A percentile compares a stretch with the other conserved stretches of the same genome.
These are phyloP conservation scores for Gadopsis bispinosus DNA, from an alignment of 2,797 vertebrate species.

Conservation along the genomic window DNA sequence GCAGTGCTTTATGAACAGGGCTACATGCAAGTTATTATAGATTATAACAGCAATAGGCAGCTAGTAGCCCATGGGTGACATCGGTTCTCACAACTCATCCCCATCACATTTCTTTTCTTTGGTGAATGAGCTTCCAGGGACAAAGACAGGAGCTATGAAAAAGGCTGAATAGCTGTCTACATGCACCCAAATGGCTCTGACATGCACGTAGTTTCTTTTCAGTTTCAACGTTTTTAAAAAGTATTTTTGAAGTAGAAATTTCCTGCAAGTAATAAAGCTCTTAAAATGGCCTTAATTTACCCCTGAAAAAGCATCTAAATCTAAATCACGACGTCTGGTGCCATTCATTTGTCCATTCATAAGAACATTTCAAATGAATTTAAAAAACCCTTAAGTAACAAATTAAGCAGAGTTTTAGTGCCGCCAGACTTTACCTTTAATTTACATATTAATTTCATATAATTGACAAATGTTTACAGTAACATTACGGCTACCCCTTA, in stretches of 20 bases:
- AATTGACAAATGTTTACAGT: not conserved
- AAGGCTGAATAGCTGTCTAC: slow-evolving; percentile 1
- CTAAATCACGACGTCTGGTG: not conserved
- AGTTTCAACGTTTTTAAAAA: not conserved
- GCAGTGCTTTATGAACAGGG: slow-evolving; percentile 17
- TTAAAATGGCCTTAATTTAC: not conserved
- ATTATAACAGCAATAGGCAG: slow-evolving; percentile 30
- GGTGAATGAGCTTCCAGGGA: slow-evolving; percentile 26
- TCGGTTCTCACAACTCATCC: slow-evolving; percentile 24
- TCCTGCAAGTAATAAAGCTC: not conserved
- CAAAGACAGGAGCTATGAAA: not conserved
- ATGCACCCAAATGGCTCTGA: not conserved
- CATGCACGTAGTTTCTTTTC: not conserved
- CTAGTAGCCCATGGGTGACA: slow-evolving; percentile 11
- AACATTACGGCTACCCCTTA: not conserved
- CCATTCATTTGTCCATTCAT: no score
- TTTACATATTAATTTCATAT: not conserved
- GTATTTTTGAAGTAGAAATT: not conserved
- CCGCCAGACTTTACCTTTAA: not conserved
- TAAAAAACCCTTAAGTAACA: not conserved
- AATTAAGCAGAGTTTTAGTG: not conserved
- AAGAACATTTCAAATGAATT: not conserved
- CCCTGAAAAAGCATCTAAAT: not conserved
- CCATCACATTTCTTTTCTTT: slow-evolving; percentile 18
- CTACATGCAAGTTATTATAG: slow-evolving; percentile 35